These are phyloP conservation scores for Andrena camellia DNA, from an alignment of 2,888 invertebrate species.

Conservation along the genomic window DNA sequence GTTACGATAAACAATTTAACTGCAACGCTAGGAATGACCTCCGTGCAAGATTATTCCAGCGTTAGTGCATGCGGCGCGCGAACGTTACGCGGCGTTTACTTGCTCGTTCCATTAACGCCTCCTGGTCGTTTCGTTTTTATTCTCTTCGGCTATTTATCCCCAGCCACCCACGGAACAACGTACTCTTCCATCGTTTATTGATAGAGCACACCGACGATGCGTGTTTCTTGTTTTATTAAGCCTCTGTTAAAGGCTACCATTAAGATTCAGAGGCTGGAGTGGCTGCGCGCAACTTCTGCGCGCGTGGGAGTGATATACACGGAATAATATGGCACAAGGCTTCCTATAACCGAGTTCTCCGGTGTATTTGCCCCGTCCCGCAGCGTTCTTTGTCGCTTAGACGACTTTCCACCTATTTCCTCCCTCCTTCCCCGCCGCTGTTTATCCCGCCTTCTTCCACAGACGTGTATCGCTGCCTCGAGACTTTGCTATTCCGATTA, in stretches of 20 bases:
- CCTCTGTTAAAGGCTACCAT: conserved; percentile 13
- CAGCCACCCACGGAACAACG: conserved; percentile 10
- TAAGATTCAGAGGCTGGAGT: conserved; percentile 22
- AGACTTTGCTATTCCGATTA: conserved; percentile 48
- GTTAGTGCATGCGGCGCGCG: too few relatives aligned
- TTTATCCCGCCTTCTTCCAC: not conserved
- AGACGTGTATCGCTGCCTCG: conserved; percentile 2
- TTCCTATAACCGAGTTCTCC: conserved; percentile 49
- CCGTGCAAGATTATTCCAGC: too few relatives aligned
- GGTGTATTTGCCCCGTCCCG: conserved; percentile 45
- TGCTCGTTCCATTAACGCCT: not conserved
- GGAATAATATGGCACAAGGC: conserved; percentile 70
- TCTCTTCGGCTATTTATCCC: not conserved
- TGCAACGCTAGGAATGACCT: too few relatives aligned
- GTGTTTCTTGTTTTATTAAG: conserved; percentile 21
- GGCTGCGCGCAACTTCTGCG: conserved; percentile 37
- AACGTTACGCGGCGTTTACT: not conserved
- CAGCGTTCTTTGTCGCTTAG: conserved; percentile 46
- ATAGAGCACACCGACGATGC: conserved; percentile 10
- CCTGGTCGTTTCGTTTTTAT: not conserved
- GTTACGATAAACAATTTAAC: too few relatives aligned
- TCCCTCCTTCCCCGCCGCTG: not conserved
- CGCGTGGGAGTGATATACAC: conserved; percentile 68
- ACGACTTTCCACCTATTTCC: conserved; percentile 18
- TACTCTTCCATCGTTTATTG: conserved; percentile 14